These are phyloP conservation scores for Caenorhabditis sp. DNA, from an alignment of 2,888 invertebrate genomes.

Conservation along the genomic window DNA sequence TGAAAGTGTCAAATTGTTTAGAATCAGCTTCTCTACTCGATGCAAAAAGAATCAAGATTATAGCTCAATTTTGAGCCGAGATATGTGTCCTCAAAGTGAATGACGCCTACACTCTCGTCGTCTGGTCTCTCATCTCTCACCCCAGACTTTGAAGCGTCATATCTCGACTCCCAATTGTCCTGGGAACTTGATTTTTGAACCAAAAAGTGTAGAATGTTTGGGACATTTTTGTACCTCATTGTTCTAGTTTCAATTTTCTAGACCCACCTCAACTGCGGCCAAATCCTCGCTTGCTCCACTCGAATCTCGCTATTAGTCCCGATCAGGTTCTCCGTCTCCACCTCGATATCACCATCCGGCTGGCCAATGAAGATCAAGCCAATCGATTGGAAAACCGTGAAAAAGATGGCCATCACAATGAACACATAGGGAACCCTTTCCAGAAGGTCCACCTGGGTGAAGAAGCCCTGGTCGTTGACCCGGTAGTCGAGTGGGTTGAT, in stretches of 20 bases:
- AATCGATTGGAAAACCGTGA: constrained; percentile 76
- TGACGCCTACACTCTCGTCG: too few relatives aligned
- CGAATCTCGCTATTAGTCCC: constrained; percentile 49
- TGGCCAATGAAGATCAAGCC: constrained; percentile 78
- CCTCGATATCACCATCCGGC: constrained; percentile 62
- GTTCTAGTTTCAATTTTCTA: background rate
- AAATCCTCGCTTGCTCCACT: constrained; percentile 59
- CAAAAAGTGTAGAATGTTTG: too few relatives aligned
- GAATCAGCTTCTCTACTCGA: too few relatives aligned
- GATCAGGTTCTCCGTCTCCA: constrained; percentile 58
- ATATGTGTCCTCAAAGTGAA: too few relatives aligned
- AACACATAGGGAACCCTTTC: constrained; percentile 80
- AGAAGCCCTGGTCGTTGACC: constrained; percentile 77
- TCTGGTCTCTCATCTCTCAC: too few relatives aligned
- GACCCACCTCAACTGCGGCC: constrained; percentile 57
- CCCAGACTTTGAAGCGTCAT: too few relatives aligned
- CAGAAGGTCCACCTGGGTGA: constrained; percentile 80
- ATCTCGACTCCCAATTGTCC: too few relatives aligned
- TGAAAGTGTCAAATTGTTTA: too few relatives aligned
- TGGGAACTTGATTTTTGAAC: too few relatives aligned
- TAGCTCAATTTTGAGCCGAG: too few relatives aligned
- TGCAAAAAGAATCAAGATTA: too few relatives aligned
- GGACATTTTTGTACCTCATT: background rate
- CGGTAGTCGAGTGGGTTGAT: constrained; percentile 80
- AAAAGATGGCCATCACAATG: constrained; percentile 77